Percentiles rank a stretch among this genome's conserved stretches.
phyloP scores from a whole-genome alignment of 2,113 vertebrate genomes.

The Mystacornis crossleyi region DNA sequence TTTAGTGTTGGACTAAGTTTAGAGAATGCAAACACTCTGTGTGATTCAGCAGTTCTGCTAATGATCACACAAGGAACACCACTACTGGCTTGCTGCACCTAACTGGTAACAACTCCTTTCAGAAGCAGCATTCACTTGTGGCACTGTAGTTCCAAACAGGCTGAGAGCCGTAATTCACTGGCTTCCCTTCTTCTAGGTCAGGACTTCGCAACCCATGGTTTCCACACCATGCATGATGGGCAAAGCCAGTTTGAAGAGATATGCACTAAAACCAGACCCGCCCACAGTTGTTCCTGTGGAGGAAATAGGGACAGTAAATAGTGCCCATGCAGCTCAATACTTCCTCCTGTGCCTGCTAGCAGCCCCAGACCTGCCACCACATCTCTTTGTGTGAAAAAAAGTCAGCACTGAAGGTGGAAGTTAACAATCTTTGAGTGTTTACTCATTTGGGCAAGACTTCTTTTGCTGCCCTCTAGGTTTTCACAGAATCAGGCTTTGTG shows the following conservation, averaged over 20 bases:
- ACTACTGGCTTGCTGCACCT: background rate
- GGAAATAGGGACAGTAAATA: slow-evolving; percentile 3
- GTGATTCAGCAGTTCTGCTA: background rate
- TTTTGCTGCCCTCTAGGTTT: background rate
- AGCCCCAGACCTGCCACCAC: background rate
- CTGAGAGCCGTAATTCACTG: background rate
- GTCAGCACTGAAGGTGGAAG: background rate
- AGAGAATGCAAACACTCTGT: background rate
- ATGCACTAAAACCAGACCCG: background rate
- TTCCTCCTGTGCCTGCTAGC: background rate
- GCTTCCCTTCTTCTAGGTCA: background rate
- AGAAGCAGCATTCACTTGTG: background rate
- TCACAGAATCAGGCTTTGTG: background rate
- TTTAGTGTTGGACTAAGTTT: background rate
- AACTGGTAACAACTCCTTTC: background rate
- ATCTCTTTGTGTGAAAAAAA: background rate
- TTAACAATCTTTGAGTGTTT: background rate
- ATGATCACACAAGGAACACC: background rate
- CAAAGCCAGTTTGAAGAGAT: background rate
- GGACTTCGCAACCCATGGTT: background rate
- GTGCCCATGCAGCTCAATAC: background rate
- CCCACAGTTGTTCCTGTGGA: background rate
- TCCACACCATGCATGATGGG: background rate
- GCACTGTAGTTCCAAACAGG: background rate
- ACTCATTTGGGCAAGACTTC: background rate